Base-by-base conservation (phyloP, 2,888 invertebrate species). In the Ophioninae sp. region DNA sequence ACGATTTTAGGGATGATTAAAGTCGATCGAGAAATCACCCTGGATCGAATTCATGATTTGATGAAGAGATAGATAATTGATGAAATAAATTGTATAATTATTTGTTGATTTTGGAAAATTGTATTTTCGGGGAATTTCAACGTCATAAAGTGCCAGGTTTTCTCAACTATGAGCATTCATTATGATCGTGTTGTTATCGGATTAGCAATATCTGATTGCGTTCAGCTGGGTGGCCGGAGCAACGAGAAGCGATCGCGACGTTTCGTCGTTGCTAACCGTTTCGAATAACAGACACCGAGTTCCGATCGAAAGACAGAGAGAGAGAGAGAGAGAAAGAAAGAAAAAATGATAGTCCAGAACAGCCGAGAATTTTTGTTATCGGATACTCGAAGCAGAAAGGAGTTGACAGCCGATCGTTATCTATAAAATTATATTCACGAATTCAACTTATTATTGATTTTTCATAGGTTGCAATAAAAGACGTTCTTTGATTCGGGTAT, bases 251-350 rank as follows among this genome's bases (percentile, higher is more conserved):
- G 71, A 78, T 76, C 82, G 68, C 83, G 73, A 72, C 79, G 61
- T 74, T 81, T 68, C 23, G 58, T 59, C 65, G 79, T 65, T 69
- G 74, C 64, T 51, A 65, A 68, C 59, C 81, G 88, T 75, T 85
- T 89, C 89, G 79, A 85, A 88, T 89, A 88, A 79, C 89, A 20
- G 86, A 87, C 83, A 86, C 88, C 79, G 73, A 44, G 59, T 56
- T 44, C 23, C 58, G 77, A 67, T 6, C 8, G 64, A 10, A 51
- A 56, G 39, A 37, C 6, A 37, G 51, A 22, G 65, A 39, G 58
- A 67, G 39, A 65, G 51, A n/a, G 23, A 17, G 17, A 23, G 73
- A 8, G 65, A n/a, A 23, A 23, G 63, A n/a, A 6, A 51, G 17
- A 51, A 51, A 17, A 5, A 51, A 51, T 17, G 51, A 51, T 17